Evolutionary conservation across 2,113 vertebrate species (phyloP), one percentile per base, ranked within the genome.

Genomic region (Hydrolagus affinis): DNA sequence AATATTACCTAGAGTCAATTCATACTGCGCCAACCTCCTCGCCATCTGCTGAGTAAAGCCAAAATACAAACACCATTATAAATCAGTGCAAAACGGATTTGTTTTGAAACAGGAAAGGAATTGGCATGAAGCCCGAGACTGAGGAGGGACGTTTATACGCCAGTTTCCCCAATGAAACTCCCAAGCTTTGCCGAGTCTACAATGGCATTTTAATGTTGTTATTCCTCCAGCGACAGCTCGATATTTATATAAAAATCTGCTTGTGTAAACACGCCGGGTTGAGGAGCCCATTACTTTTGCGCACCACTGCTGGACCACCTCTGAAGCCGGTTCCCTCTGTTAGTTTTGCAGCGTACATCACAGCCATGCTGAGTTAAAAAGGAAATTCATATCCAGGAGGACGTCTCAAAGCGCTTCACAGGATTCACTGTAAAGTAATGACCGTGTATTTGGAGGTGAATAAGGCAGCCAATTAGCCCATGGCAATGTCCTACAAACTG

Each of bases 121-220:
- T 1, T 56, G 56, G 44, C 59, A 59, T 59, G 15, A 77, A 77
- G 56, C 75, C 75, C n/a, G 12, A 11, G n/a, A 32, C 72, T 44
- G 17, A 56, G 72, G 30, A 8, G 30, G 6, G 21, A 77, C 9
- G 19, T 77, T 59, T 59, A 11, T 59, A 21, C 21, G n/a, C 56
- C 23, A 77, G 56, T 77, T 77, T 77, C 23, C 75, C n/a, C 14
- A 11, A 6, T 4, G 59, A 59, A 77, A 59, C 59, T 44, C 44
- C 44, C 59, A 77, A 23, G 21, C 12, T 60, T 3, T 14, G 44
- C 1, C 57, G 44, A 3, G 17, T 76, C 57, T 59, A 76, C 74
- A 59, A 8, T 44, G 74, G 75, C 75, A 77, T 44, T 59, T 77
- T 77, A 23, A 59, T 77, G 56, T 77, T 23, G 56, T 59, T 77